Conservation (phyloP, 1,140 invertebrate genomes). For the Drosophila kanapiae region DNA sequence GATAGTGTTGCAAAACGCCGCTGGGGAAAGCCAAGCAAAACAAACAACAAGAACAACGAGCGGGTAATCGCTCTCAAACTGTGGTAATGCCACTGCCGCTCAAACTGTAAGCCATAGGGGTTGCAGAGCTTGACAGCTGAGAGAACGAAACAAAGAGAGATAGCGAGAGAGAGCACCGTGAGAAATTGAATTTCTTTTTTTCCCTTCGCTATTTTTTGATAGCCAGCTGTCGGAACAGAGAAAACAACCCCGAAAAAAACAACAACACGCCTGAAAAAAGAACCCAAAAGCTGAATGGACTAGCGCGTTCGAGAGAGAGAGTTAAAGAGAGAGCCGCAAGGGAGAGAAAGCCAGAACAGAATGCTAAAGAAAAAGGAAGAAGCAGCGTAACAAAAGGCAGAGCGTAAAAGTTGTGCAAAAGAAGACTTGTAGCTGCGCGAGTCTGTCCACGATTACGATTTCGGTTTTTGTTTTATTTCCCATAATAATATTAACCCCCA, state of each 20-base stretch:
- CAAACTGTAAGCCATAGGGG: constrained; percentile 58
- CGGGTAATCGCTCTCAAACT: constrained; percentile 37
- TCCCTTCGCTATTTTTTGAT: constrained; percentile 6
- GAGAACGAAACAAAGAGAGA: constrained; percentile 6
- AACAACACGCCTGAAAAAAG: constrained; percentile 28
- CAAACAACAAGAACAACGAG: constrained; percentile 55
- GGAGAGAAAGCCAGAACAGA: constrained; percentile 4
- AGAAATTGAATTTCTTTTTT: constrained; percentile 30
- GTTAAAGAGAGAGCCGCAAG: constrained; percentile 6
- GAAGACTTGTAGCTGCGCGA: constrained; percentile 79
- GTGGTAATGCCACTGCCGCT: neutral
- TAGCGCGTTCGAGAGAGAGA: constrained; percentile 6
- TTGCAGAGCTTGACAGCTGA: constrained; percentile 53
- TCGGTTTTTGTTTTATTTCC: constrained; percentile 56
- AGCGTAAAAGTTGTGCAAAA: constrained; percentile 77
- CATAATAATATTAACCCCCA: constrained; percentile 33
- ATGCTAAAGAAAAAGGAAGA: constrained; percentile 55
- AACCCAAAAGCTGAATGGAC: constrained; percentile 24
- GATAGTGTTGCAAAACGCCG: constrained; percentile 60
- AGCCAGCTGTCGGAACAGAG: constrained; percentile 48
- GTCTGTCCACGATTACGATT: constrained; percentile 47
- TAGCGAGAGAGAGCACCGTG: constrained; percentile 12
- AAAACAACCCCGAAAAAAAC: constrained; percentile 50
- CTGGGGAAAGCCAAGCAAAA: constrained; percentile 25
- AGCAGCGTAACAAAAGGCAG: constrained; percentile 70